A percentile compares a stretch with the other conserved stretches of the same genome.
These are phyloP conservation scores for Marronus borbonicus DNA, from an alignment of 2,888 invertebrate genomes.

Conservation along the genomic window DNA sequence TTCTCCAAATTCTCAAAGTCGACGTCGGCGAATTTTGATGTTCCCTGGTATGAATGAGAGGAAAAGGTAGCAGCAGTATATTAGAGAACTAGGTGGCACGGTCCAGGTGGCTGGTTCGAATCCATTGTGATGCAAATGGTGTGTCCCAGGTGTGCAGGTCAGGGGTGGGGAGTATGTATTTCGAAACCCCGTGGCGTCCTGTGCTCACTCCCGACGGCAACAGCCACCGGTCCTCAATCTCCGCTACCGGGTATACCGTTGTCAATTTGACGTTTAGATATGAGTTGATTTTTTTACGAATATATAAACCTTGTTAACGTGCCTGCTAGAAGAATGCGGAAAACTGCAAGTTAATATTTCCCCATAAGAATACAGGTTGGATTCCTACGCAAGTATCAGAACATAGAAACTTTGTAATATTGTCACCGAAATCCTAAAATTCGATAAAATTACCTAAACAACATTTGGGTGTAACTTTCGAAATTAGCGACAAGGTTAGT, in stretches of 20 bases:
- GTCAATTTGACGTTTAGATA: slow-evolving; percentile 45
- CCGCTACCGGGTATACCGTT: slow-evolving; percentile 53
- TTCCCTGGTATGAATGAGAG: slow-evolving; percentile 51
- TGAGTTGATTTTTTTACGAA: neutral
- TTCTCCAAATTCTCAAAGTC: slow-evolving; percentile 12
- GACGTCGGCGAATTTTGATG: slow-evolving; percentile 48
- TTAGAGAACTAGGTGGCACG: slow-evolving; percentile 57
- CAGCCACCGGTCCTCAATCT: slow-evolving; percentile 52
- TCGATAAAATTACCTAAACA: too few species aligned
- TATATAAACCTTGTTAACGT: neutral
- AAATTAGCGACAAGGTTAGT: too few species aligned
- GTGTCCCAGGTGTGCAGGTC: slow-evolving; percentile 60
- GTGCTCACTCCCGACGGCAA: slow-evolving; percentile 48
- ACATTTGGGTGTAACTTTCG: too few species aligned
- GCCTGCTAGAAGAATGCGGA: neutral
- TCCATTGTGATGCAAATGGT: slow-evolving; percentile 62
- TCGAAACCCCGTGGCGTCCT: slow-evolving; percentile 51
- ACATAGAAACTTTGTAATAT: too few species aligned
- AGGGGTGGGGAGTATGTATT: slow-evolving; percentile 54
- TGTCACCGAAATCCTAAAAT: too few species aligned
- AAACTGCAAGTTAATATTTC: neutral
- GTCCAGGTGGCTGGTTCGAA: slow-evolving; percentile 62
- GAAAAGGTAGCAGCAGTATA: slow-evolving; percentile 52
- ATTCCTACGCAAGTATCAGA: too few species aligned
- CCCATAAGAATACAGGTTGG: neutral